Evolutionary conservation across 2,888 invertebrate species (phyloP).

Genomic region (Hemithea aestivaria): DNA sequence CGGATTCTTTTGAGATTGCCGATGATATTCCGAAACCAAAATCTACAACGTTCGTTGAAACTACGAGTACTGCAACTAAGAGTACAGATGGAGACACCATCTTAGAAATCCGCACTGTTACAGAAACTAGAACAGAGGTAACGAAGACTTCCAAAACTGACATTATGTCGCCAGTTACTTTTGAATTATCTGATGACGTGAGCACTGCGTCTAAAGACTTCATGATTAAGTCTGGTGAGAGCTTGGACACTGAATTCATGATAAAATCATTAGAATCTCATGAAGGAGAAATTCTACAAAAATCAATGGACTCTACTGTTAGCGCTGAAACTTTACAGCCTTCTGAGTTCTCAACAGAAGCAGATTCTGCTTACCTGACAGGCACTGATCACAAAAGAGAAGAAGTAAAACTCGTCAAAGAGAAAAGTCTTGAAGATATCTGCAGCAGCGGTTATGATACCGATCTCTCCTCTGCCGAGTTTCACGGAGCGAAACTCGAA

Average conservation of each 20-base stretch:
- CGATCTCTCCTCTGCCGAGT: slow-evolving; percentile 82
- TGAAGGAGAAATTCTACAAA: slow-evolving; percentile 72
- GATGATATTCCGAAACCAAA: slow-evolving; percentile 49
- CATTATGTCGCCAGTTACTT: slow-evolving; percentile 55
- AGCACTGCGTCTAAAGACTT: slow-evolving; percentile 67
- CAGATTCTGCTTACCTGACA: slow-evolving; percentile 72
- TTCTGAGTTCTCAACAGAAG: slow-evolving; percentile 74
- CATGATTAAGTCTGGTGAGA: slow-evolving; percentile 75
- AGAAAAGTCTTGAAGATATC: slow-evolving; percentile 82
- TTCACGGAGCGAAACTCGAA: slow-evolving; percentile 75
- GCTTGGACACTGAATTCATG: slow-evolving; percentile 73
- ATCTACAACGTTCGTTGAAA: slow-evolving; percentile 34
- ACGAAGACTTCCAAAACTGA: slow-evolving; percentile 56
- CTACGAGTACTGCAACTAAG: slow-evolving; percentile 41
- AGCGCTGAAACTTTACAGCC: slow-evolving; percentile 75
- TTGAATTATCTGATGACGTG: slow-evolving; percentile 64
- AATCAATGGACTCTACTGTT: slow-evolving; percentile 74
- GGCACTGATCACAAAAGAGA: slow-evolving; percentile 68
- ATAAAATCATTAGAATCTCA: slow-evolving; percentile 74
- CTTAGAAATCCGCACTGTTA: slow-evolving; percentile 46
- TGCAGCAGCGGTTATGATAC: slow-evolving; percentile 84
- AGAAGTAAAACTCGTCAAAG: slow-evolving; percentile 67
- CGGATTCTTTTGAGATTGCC: slow-evolving; percentile 58
- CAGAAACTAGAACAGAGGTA: slow-evolving; percentile 46
- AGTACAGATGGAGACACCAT: slow-evolving; percentile 47